Percentiles rank a stretch among this genome's conserved stretches.
phyloP scores from a whole-genome alignment of 2,113 vertebrate species.

The Thomomys bottae region DNA sequence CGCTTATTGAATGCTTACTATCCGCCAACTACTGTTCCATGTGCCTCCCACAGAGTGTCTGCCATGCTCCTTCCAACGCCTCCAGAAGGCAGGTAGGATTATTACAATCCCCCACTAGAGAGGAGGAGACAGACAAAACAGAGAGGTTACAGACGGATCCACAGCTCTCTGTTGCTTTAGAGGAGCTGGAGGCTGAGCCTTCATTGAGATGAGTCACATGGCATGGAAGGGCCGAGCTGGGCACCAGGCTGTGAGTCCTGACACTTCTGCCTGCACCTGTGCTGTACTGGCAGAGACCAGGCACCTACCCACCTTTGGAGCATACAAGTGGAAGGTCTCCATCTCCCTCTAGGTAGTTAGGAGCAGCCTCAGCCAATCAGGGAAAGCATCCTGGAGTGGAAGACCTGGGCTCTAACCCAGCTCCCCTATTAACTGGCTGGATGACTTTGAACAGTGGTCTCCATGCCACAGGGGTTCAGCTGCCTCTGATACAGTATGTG shows the following conservation, averaged over 20 bases:
- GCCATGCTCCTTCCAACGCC: background rate
- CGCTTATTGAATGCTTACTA: constrained; percentile 17
- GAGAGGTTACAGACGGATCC: background rate
- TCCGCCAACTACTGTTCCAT: background rate
- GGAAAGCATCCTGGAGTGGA: background rate
- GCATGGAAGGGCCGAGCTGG: background rate
- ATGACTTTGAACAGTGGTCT: background rate
- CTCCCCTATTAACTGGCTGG: background rate
- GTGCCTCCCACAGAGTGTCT: background rate
- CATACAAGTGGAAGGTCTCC: too few relatives aligned
- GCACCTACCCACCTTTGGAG: too few relatives aligned
- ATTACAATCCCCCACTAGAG: background rate
- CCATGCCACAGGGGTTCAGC: background rate
- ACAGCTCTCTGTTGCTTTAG: background rate
- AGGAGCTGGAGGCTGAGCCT: background rate
- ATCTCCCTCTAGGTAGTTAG: background rate
- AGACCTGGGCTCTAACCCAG: too few relatives aligned
- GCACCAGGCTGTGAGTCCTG: background rate
- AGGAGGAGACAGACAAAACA: background rate
- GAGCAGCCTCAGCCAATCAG: background rate
- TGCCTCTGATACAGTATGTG: background rate
- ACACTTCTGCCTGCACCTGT: fast-evolving
- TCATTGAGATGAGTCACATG: background rate
- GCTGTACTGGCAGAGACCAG: background rate
- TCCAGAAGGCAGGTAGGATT: background rate